Evolutionary conservation across 2,888 invertebrate species (phyloP), one percentile per base, ranked within the genome.

Genomic region (Noctua pronuba): DNA sequence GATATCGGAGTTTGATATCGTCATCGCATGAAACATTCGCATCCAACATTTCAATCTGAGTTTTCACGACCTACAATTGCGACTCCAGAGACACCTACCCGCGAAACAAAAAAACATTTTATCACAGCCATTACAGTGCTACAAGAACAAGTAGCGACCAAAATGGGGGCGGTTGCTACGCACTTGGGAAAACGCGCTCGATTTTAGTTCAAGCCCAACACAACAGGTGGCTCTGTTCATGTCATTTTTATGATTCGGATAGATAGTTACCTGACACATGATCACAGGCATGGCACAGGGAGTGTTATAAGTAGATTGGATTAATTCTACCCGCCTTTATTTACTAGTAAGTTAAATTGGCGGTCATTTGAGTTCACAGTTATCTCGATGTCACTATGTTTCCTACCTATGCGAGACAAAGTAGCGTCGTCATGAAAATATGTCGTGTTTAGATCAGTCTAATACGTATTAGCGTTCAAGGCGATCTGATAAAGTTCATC

Each of bases 401-500:
- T 11, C 2, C 13, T 58, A 70, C 52, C 41, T 28, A 69, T 38
- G 35, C 35, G n/a, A 75, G 49, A 79, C 69, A 73, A 86, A 75
- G 69, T 82, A 79, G 72, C 64, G 58, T 62, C 66, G 31, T 73
- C 79, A 82, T 75, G 68, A 70, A 77, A 84, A 44, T 74, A n/a
- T 82, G 75, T 76, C 79, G 82, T 86, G 84, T 80, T 81, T 60
- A 80, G 80, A 84, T 77, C 35, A 84, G 18, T 74, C 72, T 68
- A 75, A 68, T 69, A 77, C 60, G 67, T 80, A 69, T 70, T 84
- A 90, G 85, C 89, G 92, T 92, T 92, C 90, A 89, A 86, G 88
- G 87, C 85, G 84, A 92, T 92, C 90, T 87, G 95, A 95, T 95
- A 94, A 94, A 89, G 95, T 90, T 90, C 93, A 84, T 88, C 89